These are phyloP conservation scores for Percopsis omiscomaycus DNA, from an alignment of 2,797 vertebrate species.

Conservation along the genomic window DNA sequence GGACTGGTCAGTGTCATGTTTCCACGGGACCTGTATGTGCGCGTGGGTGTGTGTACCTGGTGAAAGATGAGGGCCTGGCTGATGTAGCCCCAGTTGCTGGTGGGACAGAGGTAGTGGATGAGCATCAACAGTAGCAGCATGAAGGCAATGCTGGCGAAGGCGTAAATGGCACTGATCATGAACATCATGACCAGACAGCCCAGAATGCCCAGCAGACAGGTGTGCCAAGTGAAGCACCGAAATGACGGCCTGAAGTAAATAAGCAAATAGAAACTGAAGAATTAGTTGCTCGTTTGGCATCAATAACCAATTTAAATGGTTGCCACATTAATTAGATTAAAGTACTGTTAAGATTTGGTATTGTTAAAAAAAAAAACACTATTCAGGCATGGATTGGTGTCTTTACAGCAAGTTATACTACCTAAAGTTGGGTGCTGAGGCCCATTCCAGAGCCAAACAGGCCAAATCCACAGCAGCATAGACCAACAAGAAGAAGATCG, in stretches of 20 bases:
- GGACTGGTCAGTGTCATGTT: conserved; percentile 48
- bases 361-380: no score
- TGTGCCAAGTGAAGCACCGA: conserved; percentile 90
- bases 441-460: conserved; percentile 85
- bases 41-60: conserved; percentile 76
- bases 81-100: conserved; percentile 92
- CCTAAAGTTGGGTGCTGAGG: conserved; percentile 86
- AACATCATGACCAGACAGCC: conserved; percentile 90
- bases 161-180: conserved; percentile 88
- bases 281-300: no score
- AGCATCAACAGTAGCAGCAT: conserved; percentile 86
- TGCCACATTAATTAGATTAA: neutral
- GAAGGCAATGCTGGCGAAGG: conserved; percentile 87
- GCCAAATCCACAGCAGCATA: conserved; percentile 84
- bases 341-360: no score
- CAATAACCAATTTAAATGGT: no score
- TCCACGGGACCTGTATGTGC: conserved; percentile 14
- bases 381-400: neutral
- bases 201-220: conserved; percentile 84
- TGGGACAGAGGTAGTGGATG: conserved; percentile 90
- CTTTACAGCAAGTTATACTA: conserved; percentile 9
- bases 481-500: conserved; percentile 83
- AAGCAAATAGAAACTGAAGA: no score
- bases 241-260: conserved; percentile 81
- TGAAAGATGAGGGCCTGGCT: conserved; percentile 94